Base-by-base conservation (phyloP, 2,888 invertebrate genomes). In the Allophyes oxyacanthae region DNA sequence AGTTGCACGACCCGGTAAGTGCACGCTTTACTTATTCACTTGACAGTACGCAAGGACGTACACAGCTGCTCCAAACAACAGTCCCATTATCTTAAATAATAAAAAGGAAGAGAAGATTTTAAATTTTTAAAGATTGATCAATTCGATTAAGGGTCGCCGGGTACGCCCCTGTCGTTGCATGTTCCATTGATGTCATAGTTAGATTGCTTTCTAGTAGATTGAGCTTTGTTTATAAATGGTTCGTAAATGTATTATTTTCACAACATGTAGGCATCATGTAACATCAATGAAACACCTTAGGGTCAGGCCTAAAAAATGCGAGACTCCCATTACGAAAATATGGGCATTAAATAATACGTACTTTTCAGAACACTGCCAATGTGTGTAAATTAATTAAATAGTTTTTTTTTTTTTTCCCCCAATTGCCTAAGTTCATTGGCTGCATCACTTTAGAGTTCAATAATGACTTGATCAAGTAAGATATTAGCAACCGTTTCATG, bases 1-100 rank as follows among this genome's bases (percentile, higher is more conserved):
- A 95, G 78, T 89, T 95, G 85, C 94, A 94, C 85, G 94, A 94
- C 72, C 92, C 94, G 94, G 95, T 95, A 87, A 95, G 95, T 94
- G 87, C 86, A 85, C 55, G 82, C 83, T 59, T 67, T 67, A 61
- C 55, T 65, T 64, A 69, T 59, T 55, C 58, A 58, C 44, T 54
- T 43, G 42, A 46, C 55, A 58, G 59, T 45, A 61, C 52, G 70
- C 70, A 64, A 58, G 74, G 74, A 71, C 67, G 74, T 76, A 75
- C 64, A 68, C 76, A 73, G 76, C 76, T 75, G 55, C 60, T 64
- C 58, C 67, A 56, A 44, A 51, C 13, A 36, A 41, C 33, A 33
- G 25, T 28, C 32, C 45, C 14, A 7, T 36, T 11, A 45, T 34
- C 42, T 37, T 15, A 46, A 26, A 43, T 30, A 30, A 36, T 34